Conservation (phyloP, 2,113 vertebrate species). For the Coturnix japonica region DNA sequence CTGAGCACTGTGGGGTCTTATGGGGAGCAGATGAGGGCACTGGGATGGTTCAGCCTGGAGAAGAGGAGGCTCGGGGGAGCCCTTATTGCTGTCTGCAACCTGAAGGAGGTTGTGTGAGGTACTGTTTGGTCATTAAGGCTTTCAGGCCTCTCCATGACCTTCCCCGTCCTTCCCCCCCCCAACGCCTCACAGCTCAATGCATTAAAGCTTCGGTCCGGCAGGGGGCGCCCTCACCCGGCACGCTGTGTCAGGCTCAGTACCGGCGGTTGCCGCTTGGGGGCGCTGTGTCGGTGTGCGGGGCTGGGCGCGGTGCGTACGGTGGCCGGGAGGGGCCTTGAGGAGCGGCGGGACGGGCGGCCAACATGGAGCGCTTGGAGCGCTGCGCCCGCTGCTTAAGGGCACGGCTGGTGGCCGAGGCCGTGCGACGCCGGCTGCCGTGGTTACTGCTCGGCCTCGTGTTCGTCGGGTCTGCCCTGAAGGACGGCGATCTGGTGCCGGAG, state of each 20-base stretch:
- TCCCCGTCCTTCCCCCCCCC: too few species aligned
- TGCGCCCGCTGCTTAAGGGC: neutral
- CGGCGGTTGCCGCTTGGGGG: neutral
- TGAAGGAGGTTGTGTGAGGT: too few species aligned
- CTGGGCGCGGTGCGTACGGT: neutral
- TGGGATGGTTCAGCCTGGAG: too few species aligned
- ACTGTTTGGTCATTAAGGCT: too few species aligned
- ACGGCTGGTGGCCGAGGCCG: neutral
- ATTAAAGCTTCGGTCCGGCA: neutral
- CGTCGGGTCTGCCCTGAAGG: conserved; percentile 84
- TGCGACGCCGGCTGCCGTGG: conserved; percentile 73
- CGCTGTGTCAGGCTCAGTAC: too few species aligned
- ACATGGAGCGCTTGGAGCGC: neutral
- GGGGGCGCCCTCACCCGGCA: neutral
- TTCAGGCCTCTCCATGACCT: too few species aligned
- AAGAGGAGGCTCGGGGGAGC: too few species aligned
- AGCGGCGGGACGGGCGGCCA: too few species aligned
- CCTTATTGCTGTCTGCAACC: too few species aligned
- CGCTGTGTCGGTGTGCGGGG: neutral
- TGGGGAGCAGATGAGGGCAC: too few species aligned
- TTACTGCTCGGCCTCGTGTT: conserved; percentile 75
- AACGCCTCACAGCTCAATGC: too few species aligned
- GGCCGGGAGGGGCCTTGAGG: neutral
- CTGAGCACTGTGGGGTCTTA: too few species aligned
- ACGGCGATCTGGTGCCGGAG: conserved; percentile 73